Evolutionary conservation across 2,797 vertebrate species (phyloP).

Genomic region (Alcedo quadribrachys): DNA sequence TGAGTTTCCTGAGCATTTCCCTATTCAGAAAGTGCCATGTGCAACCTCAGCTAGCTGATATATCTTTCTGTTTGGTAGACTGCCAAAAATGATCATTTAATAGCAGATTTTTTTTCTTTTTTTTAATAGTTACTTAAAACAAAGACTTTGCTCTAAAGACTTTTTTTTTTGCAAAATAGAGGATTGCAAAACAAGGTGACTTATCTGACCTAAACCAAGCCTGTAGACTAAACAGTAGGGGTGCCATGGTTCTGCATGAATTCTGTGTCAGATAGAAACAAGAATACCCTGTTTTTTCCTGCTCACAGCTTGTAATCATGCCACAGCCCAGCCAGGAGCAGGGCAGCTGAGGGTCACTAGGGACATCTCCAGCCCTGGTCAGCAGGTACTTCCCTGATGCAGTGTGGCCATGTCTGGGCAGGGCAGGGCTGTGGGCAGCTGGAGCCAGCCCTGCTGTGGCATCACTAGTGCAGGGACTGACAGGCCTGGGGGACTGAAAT

Average conservation of each 20-base stretch:
- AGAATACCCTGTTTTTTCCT: not conserved
- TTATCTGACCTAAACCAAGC: not conserved
- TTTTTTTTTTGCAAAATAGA: not conserved
- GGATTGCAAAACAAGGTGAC: not conserved
- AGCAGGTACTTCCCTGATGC: too few species aligned
- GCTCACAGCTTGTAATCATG: not conserved
- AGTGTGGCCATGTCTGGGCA: fast-evolving
- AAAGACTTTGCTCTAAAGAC: not conserved
- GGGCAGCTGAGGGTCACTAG: fast-evolving
- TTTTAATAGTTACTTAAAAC: not conserved
- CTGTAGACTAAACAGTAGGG: not conserved
- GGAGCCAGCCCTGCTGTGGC: not conserved
- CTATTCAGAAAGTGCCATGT: not conserved
- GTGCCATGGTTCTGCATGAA: not conserved
- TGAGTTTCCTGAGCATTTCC: not conserved
- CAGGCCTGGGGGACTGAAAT: not conserved
- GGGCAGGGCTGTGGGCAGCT: not conserved
- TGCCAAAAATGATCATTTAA: not conserved
- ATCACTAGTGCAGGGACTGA: not conserved
- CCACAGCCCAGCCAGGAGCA: not conserved
- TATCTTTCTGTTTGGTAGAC: not conserved
- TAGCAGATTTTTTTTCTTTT: not conserved
- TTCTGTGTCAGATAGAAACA: not conserved
- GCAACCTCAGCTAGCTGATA: not conserved
- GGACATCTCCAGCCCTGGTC: not conserved